phyloP scores from a whole-genome alignment of 1,140 invertebrate genomes.

The Idris sp. region DNA sequence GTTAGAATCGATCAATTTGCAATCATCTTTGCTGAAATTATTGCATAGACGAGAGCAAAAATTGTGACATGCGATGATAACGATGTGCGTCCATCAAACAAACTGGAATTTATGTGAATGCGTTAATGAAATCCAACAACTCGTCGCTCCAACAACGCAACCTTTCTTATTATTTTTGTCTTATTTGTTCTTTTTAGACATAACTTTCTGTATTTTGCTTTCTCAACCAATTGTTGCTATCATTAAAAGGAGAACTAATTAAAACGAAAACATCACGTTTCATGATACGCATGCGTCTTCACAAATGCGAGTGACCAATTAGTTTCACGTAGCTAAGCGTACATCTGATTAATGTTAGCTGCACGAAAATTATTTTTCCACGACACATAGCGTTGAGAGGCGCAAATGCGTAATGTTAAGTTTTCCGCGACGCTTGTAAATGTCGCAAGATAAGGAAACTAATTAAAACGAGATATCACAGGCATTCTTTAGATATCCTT shows the following conservation, averaged over 20 bases:
- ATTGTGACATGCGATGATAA: conserved; percentile 13
- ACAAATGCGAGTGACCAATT: conserved; percentile 2
- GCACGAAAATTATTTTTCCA: conserved; percentile 19
- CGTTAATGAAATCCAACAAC: conserved; percentile 37
- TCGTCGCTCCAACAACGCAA: too few species aligned
- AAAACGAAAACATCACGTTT: too few species aligned
- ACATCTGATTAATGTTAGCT: conserved; percentile 16
- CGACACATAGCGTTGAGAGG: neutral
- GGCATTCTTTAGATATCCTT: conserved; percentile 30
- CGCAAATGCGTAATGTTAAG: conserved; percentile 3
- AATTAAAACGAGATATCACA: conserved; percentile 54
- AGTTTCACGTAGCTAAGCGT: conserved; percentile 6
- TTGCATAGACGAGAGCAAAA: conserved; percentile 19
- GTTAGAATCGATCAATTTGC: conserved; percentile 43
- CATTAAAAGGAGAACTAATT: too few species aligned
- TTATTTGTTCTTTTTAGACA: too few species aligned
- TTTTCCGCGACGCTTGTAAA: conserved; percentile 39
- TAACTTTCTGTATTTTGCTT: too few species aligned
- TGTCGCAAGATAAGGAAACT: conserved; percentile 48
- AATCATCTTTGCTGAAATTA: conserved; percentile 42
- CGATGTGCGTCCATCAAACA: conserved; percentile 1
- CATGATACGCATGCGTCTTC: too few species aligned
- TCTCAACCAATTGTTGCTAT: too few species aligned
- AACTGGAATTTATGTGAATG: conserved; percentile 26
- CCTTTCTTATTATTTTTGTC: too few species aligned